Evolutionary conservation across 2,888 invertebrate species (phyloP), one percentile per base, ranked within the genome.

Genomic region (Sarcophaga subvicina): DNA sequence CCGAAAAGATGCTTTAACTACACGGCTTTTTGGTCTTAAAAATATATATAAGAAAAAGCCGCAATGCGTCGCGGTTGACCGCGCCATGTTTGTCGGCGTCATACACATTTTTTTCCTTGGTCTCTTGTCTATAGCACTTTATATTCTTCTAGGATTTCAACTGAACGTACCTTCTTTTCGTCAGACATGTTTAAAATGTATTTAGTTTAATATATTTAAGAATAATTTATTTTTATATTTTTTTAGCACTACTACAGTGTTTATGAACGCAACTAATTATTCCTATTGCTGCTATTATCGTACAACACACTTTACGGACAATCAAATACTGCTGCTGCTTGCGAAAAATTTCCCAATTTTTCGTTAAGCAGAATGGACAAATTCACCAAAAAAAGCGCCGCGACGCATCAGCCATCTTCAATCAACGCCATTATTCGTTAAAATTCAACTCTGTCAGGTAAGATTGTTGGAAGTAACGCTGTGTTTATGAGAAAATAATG

Each of bases 71-170:
- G 81, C 80, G 20, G 86, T 62, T 80, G 83, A 86, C 88, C 89
- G 89, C 90, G 90, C 90, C 90, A 90, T 90, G 90, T 90, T 87
- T 90, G 90, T 90, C 89, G 89, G 90, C 90, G 90, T 90, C 90
- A 89, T 89, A 88, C 88, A 79, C 86, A 87, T 87, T 88, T 86
- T 86, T 87, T 86, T 75, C 59, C 66, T 83, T 82, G 54, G 67
- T 45, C 37, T 54, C 22, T 45, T 3, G 14, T 63, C 27, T 54
- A 37, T 54, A 63, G 11, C 67, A 66, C 54, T 12, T 66, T 78
- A 69, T 12, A 62, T 64, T 67, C 2, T 22, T 22, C 54, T 20
- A 37, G 49, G 27, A 60, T 47, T 66, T 37, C 22, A n/a, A 11
- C 37, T 37, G 47, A 80, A 89, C 91, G 89, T 88, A 91, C 91